These are phyloP conservation scores for Merodon equestris DNA, from an alignment of 2,888 invertebrate species.

Conservation along the genomic window DNA sequence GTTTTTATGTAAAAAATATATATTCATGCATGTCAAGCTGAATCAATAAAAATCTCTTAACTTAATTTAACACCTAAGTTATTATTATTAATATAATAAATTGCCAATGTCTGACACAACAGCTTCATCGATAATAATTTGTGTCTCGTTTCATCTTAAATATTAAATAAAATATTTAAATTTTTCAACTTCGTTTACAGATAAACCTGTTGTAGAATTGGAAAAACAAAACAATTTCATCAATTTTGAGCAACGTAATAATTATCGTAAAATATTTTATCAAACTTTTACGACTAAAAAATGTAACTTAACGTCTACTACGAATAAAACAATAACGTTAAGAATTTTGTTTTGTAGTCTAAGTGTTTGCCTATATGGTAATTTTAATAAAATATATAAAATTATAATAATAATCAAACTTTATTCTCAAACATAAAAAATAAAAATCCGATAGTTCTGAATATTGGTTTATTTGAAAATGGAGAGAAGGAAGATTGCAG, in stretches of 20 bases:
- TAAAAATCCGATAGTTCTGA: too few species aligned
- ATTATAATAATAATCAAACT: too few species aligned
- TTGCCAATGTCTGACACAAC: conserved; percentile 37
- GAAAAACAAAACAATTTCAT: too few species aligned
- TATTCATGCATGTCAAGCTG: conserved; percentile 12
- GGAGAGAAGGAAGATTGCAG: too few species aligned
- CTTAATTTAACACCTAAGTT: conserved; percentile 44
- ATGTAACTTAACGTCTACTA: conserved; percentile 44
- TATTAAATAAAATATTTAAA: conserved; percentile 54
- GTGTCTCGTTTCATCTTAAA: conserved; percentile 23
- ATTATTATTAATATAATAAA: conserved; percentile 66
- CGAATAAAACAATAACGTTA: conserved; percentile 17
- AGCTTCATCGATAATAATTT: conserved; percentile 27
- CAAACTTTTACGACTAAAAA: too few species aligned
- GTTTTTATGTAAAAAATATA: conserved; percentile 19
- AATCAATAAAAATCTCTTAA: conserved; percentile 43
- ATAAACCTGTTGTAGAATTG: neutral
- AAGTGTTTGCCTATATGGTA: conserved; percentile 46
- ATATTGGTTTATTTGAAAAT: conserved; percentile 32
- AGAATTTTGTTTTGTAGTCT: conserved; percentile 15
- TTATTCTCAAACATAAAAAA: too few species aligned
- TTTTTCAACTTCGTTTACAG: too few species aligned
- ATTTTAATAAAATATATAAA: conserved; percentile 5
- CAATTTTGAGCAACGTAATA: too few species aligned
- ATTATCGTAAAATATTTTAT: too few species aligned